phyloP scores from a whole-genome alignment of 2,797 vertebrate genomes.

The Alfaro cultratus region DNA sequence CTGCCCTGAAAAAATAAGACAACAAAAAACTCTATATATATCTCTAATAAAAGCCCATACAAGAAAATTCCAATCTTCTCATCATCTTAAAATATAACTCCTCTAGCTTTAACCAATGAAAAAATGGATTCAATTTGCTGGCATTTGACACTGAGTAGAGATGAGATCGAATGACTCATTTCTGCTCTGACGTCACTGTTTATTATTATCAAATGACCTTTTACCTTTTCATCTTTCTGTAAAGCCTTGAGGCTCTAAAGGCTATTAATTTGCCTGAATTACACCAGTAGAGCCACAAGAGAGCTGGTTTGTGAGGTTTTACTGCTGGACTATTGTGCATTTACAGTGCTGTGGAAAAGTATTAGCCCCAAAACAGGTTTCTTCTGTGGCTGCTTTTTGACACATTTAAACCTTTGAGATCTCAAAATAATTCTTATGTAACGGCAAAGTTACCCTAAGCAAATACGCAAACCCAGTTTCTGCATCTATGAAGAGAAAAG shows the following conservation, averaged over 20 bases:
- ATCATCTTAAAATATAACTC: neutral
- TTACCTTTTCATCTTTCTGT: slow-evolving; percentile 47
- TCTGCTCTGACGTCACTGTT: slow-evolving; percentile 45
- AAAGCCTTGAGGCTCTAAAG: neutral
- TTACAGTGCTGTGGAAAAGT: slow-evolving; percentile 1
- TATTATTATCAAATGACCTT: slow-evolving; percentile 58
- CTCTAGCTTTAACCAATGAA: slow-evolving; percentile 14
- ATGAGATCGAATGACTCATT: slow-evolving; percentile 43
- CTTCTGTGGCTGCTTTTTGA: neutral
- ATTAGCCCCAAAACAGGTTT: neutral
- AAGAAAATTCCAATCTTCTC: neutral
- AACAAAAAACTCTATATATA: neutral
- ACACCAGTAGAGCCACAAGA: neutral
- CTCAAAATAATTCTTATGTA: neutral
- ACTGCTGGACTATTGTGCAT: neutral
- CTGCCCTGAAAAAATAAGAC: neutral
- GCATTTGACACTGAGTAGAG: slow-evolving; percentile 4
- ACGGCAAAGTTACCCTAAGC: neutral
- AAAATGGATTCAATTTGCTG: slow-evolving; percentile 26
- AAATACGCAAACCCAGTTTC: neutral
- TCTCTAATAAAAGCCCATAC: neutral
- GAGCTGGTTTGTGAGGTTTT: neutral
- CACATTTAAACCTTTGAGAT: neutral
- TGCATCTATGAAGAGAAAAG: neutral
- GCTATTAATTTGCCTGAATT: slow-evolving; percentile 3